phyloP scores from a whole-genome alignment of 2,113 vertebrate genomes.

The Ageneiosus marmoratus region DNA sequence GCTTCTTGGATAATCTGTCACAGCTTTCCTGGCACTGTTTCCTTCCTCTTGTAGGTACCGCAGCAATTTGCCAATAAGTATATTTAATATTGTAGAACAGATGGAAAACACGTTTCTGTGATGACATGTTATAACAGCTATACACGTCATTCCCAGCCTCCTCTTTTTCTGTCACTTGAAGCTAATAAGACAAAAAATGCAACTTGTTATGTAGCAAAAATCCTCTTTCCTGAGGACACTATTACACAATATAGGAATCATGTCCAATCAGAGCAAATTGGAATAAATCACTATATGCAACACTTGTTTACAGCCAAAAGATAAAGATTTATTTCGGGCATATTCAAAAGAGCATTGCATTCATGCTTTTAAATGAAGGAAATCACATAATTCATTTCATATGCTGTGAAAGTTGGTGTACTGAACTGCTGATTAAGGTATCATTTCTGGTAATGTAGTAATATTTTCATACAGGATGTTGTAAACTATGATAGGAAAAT shows the following conservation, averaged over 20 bases:
- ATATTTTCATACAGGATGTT: not conserved
- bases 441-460: not conserved
- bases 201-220: too few relatives aligned
- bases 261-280: not conserved
- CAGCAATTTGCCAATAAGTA: not conserved
- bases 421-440: not conserved
- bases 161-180: too few relatives aligned
- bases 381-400: not conserved
- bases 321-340: not conserved
- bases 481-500: not conserved
- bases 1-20: too few relatives aligned
- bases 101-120: not conserved
- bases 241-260: too few relatives aligned
- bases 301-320: not conserved
- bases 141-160: too few relatives aligned
- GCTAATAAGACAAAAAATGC: too few relatives aligned
- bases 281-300: not conserved
- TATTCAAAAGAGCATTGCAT: not conserved
- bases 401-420: not conserved
- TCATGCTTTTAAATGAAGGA: not conserved
- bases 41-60: not conserved
- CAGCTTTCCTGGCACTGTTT: too few relatives aligned
- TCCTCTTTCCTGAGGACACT: too few relatives aligned
- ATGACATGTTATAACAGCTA: too few relatives aligned
- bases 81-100: not conserved